Evolutionary conservation across 2,113 vertebrate species (phyloP), one percentile per base, ranked within the genome.

Genomic region (Pterocles burchelli): DNA sequence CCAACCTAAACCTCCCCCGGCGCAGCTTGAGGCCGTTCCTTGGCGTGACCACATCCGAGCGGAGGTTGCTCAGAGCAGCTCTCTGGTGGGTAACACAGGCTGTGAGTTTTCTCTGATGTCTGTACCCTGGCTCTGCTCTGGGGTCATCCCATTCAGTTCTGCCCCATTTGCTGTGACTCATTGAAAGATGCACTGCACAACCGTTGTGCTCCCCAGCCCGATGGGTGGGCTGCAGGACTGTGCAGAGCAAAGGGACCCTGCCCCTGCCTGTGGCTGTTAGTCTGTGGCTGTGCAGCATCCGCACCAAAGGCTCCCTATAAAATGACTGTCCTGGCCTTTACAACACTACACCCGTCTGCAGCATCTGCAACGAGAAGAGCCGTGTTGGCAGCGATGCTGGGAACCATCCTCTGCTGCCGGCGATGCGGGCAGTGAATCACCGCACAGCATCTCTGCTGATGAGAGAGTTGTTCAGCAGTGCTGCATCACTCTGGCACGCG

Each of bases 391-490:
- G 61, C 34, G 45, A 38, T 25, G 43, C 34, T 12, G 34, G 29
- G n/a, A 20, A 58, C 2, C 20, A 2, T 25, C 24, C n/a, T 18
- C 34, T 0, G 1, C 16, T 10, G 24, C 14, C 12, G 7, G n/a
- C 28, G 8, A 28, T 4, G 9, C 2, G 12, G 28, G 59, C 8
- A 3, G 34, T 18, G 41, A 41, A 7, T 49, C 34, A 8, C 43
- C 2, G 3, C 2, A 26, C 38, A 3, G 38, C 26, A 2, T 29
- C 14, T 1, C n/a, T 2, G 9, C 51, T 4, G 25, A 4, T 51
- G 41, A 4, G 49, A 3, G 24, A 5, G 33, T 3, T 17, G 46
- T 12, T 34, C 26, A 3, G 36, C 67, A 45, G 25, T 12, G 2
- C 4, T 2, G 55, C 17, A 6, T 20, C 3, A 4, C 38, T 28